phyloP scores from a whole-genome alignment of 2,797 vertebrate species.

The Crocodylus rhombifer region DNA sequence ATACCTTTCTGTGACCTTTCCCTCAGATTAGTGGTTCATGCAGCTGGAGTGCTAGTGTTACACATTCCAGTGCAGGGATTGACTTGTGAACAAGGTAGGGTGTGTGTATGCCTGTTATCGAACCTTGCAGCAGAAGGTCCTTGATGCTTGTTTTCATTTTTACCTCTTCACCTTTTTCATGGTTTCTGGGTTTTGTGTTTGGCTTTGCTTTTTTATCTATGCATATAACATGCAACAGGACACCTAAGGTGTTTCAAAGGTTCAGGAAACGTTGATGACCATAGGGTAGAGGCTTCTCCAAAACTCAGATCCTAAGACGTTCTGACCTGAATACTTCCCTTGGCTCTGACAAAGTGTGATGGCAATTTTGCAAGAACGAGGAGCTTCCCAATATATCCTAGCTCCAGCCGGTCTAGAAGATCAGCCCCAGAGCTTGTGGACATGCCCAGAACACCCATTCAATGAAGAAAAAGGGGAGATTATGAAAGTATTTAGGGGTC shows the following conservation, averaged over 20 bases:
- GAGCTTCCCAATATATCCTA: not conserved
- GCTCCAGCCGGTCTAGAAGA: not conserved
- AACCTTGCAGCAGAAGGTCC: conserved; percentile 10
- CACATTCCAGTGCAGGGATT: conserved; percentile 43
- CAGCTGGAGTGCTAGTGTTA: conserved; percentile 58
- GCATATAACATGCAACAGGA: conserved; percentile 24
- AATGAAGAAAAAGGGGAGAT: not conserved
- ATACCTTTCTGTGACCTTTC: conserved; percentile 84
- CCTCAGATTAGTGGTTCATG: conserved; percentile 77
- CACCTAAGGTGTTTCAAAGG: conserved; percentile 37
- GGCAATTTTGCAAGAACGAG: not conserved
- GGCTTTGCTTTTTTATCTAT: conserved; percentile 13
- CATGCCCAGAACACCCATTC: no score
- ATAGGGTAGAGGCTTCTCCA: not conserved
- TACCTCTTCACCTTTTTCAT: conserved; percentile 10
- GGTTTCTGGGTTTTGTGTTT: conserved; percentile 25
- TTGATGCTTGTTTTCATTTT: not conserved
- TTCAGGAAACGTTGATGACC: no score
- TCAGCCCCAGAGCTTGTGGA: no score
- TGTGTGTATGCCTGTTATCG: not conserved
- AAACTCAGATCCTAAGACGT: not conserved
- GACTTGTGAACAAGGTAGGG: not conserved
- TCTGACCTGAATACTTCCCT: rapidly evolving
- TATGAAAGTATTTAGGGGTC: not conserved
- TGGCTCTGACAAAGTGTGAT: not conserved